Conservation (phyloP, 2,797 vertebrate genomes). For the Hyperoplus lanceolatus region DNA sequence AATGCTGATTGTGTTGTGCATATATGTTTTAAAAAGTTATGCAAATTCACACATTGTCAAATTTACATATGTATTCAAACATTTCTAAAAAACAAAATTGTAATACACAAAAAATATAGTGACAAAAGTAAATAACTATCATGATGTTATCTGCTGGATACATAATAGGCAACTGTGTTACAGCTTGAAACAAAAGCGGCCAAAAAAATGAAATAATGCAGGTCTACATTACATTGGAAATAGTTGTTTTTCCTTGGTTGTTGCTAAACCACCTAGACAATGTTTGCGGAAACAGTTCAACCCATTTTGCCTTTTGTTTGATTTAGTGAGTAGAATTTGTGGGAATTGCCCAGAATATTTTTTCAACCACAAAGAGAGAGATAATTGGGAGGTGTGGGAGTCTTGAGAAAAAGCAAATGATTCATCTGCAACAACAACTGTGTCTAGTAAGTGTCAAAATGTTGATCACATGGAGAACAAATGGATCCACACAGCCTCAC, state of each 20-base stretch:
- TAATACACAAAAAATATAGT: too few species aligned
- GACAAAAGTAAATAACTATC: too few species aligned
- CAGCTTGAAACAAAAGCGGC: neutral
- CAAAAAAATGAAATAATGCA: neutral
- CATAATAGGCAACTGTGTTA: neutral
- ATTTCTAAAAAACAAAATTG: too few species aligned
- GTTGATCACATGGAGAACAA: constrained; percentile 9
- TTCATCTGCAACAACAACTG: neutral
- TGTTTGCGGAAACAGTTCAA: neutral
- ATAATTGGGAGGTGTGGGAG: neutral
- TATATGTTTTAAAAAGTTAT: neutral
- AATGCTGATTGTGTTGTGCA: neutral
- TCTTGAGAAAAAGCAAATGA: constrained; percentile 3
- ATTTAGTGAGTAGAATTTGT: neutral
- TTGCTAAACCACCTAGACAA: neutral
- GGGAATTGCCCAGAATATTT: neutral
- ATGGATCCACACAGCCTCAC: neutral
- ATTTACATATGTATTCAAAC: too few species aligned
- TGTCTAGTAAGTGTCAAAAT: constrained; percentile 1
- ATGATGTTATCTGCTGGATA: neutral
- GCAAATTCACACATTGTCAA: too few species aligned
- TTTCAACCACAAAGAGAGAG: too few species aligned
- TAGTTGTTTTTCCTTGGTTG: neutral
- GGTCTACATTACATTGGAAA: neutral
- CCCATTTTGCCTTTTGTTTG: neutral